These are phyloP conservation scores for Agriopis aurantiaria DNA, from an alignment of 2,888 invertebrate genomes.

Conservation along the genomic window DNA sequence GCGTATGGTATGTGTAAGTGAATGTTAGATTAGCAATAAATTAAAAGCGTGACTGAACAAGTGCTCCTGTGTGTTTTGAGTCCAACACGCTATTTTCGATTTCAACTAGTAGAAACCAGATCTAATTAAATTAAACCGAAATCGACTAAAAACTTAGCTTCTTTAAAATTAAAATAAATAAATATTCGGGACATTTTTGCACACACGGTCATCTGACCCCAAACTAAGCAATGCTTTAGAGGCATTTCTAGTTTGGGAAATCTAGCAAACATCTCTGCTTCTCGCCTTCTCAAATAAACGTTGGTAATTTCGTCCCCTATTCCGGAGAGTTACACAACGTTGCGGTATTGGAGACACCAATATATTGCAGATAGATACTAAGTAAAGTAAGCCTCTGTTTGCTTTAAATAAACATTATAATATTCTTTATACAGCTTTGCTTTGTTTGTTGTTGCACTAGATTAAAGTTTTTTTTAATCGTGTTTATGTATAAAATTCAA, in stretches of 20 bases:
- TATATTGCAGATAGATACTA: constrained; percentile 2
- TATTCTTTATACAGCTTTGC: background rate
- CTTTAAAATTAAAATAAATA: no score
- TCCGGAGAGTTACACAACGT: constrained; percentile 17
- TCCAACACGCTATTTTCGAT: no score
- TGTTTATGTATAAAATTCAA: background rate
- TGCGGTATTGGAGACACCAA: constrained; percentile 15
- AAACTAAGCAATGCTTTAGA: no score
- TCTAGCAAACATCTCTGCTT: constrained; percentile 6
- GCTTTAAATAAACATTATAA: background rate
- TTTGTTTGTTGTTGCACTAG: no score
- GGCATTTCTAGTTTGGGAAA: constrained; percentile 13
- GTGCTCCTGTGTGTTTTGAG: no score
- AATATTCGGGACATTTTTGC: no score
- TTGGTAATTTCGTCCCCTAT: constrained; percentile 19
- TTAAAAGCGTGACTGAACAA: no score
- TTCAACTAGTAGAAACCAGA: no score
- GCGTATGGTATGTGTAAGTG: no score
- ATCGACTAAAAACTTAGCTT: background rate
- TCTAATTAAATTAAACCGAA: background rate
- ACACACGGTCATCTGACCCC: no score
- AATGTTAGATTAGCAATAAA: no score
- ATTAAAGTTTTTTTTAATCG: background rate
- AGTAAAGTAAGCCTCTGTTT: background rate
- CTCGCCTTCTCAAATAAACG: constrained; percentile 23